These are phyloP conservation scores for Brachyistius frenatus DNA, from an alignment of 2,113 vertebrate genomes.

Conservation along the genomic window DNA sequence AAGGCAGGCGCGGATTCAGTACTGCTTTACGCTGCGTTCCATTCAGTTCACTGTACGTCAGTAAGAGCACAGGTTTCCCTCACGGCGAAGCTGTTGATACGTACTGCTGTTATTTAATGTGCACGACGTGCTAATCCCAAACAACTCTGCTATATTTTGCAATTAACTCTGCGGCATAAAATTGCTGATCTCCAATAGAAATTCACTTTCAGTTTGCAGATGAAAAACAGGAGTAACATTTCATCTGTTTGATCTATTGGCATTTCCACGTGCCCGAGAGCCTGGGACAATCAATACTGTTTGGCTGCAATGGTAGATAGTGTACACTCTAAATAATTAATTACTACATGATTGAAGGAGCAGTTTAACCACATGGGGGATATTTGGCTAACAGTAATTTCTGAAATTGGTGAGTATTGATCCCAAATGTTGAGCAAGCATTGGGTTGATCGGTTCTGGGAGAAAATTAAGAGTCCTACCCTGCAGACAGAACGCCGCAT, in stretches of 20 bases:
- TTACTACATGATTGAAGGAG: constrained; percentile 71
- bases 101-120: constrained; percentile 3
- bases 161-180: constrained; percentile 37
- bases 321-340: constrained; percentile 81
- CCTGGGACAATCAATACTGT: constrained; percentile 69
- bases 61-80: constrained; percentile 13
- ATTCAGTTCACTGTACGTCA: constrained; percentile 5
- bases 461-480: constrained; percentile 11
- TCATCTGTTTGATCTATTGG: constrained; percentile 64
- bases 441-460: constrained; percentile 10
- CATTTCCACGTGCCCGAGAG: constrained; percentile 61
- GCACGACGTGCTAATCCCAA: constrained; percentile 36
- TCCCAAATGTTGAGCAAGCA: constrained; percentile 36
- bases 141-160: constrained; percentile 40
- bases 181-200: constrained; percentile 39
- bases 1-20: constrained; percentile 3
- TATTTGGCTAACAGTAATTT: constrained; percentile 71
- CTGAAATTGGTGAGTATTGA: constrained; percentile 71
- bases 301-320: constrained; percentile 70
- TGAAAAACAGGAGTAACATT: constrained; percentile 58
- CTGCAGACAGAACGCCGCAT: not conserved
- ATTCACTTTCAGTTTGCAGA: constrained; percentile 42
- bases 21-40: constrained; percentile 7
- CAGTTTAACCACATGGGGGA: constrained; percentile 58
- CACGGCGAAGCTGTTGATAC: constrained; percentile 7